These are phyloP conservation scores for Dicrostonyx torquatus DNA, from an alignment of 2,797 vertebrate species.

Conservation along the genomic window DNA sequence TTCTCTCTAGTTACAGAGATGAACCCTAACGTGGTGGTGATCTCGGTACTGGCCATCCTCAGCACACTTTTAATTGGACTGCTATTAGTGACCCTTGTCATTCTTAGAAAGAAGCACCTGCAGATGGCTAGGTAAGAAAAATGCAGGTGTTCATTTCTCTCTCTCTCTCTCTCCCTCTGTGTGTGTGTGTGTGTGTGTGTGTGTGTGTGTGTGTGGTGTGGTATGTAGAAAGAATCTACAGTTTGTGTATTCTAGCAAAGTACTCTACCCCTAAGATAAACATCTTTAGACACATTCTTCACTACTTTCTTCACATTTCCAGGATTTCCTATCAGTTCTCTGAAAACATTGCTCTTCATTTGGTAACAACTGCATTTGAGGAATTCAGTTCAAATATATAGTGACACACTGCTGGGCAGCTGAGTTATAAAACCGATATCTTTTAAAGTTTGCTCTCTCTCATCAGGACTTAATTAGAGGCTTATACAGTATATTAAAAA, in stretches of 20 bases:
- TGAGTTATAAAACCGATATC: not conserved
- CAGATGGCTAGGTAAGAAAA: slow-evolving; percentile 91
- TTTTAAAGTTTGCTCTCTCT: not conserved
- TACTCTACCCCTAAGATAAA: not conserved
- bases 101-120: slow-evolving; percentile 95
- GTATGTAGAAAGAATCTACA: not conserved
- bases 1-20: slow-evolving; percentile 91
- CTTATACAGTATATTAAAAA: not conserved
- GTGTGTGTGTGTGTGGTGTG: not conserved
- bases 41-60: slow-evolving; percentile 94
- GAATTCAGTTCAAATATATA: slow-evolving; percentile 28
- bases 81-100: slow-evolving; percentile 92
- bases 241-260: not conserved
- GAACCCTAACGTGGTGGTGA: slow-evolving; percentile 95
- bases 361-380: not conserved
- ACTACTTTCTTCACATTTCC: not conserved
- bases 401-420: not conserved
- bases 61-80: slow-evolving; percentile 94
- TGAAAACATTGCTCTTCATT: not conserved
- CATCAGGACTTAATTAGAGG: not conserved
- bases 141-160: fast-evolving
- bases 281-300: slow-evolving; percentile 10
- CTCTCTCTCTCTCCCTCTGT: too few relatives aligned
- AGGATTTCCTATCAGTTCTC: not conserved
- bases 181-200: not conserved